These are phyloP conservation scores for Fundulus diaphanus DNA, from an alignment of 2,797 vertebrate genomes.

Conservation along the genomic window DNA sequence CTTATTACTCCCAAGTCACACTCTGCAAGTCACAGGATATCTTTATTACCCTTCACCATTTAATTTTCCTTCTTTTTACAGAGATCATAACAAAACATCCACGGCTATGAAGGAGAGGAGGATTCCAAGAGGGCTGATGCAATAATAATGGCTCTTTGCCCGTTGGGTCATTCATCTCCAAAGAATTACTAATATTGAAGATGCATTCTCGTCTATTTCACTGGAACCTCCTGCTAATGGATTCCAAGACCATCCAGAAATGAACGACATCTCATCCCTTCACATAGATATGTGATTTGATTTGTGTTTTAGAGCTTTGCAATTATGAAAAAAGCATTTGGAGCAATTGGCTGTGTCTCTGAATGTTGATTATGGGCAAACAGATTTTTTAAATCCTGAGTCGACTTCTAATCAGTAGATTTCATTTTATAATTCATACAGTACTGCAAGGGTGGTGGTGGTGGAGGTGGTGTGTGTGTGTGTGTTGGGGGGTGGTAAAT, in stretches of 20 bases:
- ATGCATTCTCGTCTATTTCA: constrained; percentile 46
- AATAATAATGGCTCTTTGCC: constrained; percentile 42
- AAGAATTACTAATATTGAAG: constrained; percentile 35
- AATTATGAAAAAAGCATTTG: constrained; percentile 4
- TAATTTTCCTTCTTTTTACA: constrained; percentile 6
- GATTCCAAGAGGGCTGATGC: constrained; percentile 30
- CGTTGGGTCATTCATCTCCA: constrained; percentile 42
- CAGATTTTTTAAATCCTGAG: background rate
- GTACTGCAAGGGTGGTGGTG: too few relatives aligned
- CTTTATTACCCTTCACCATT: background rate
- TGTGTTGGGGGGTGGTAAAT: background rate
- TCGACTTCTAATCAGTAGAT: constrained; percentile 11
- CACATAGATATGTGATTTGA: constrained; percentile 11
- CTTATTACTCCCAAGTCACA: background rate
- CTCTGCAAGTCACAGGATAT: background rate
- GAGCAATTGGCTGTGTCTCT: background rate
- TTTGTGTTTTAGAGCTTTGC: constrained; percentile 16
- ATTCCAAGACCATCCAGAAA: constrained; percentile 24
- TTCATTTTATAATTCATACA: background rate
- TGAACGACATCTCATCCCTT: background rate
- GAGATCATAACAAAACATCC: constrained; percentile 12
- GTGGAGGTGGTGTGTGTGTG: too few relatives aligned
- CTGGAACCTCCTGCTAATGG: constrained; percentile 44
- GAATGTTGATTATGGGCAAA: constrained; percentile 3
- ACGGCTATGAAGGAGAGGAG: background rate